Conservation (phyloP, 2,113 vertebrate species). For the Xiphophorus hellerii region DNA sequence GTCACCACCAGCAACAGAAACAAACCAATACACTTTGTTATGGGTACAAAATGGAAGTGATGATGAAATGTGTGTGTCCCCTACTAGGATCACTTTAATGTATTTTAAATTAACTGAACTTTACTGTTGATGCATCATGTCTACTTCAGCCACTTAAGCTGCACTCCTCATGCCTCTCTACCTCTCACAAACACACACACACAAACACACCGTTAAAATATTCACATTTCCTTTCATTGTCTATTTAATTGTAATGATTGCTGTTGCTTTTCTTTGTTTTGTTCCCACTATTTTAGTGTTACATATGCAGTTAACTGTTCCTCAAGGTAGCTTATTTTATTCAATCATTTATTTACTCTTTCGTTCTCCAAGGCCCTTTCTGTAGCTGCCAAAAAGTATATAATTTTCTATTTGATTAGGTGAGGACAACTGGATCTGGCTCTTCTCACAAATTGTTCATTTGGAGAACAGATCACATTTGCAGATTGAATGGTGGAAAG, state of each 20-base stretch:
- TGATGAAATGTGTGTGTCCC: too few relatives aligned
- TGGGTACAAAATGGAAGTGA: too few relatives aligned
- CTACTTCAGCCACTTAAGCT: too few relatives aligned
- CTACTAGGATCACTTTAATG: too few relatives aligned
- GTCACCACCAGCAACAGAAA: too few relatives aligned
- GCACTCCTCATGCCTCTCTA: too few relatives aligned
- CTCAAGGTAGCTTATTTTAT: slow-evolving; percentile 29
- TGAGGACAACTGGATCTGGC: slow-evolving; percentile 35
- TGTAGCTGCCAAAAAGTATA: slow-evolving; percentile 34
- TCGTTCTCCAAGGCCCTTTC: slow-evolving; percentile 17
- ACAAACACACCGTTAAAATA: neutral
- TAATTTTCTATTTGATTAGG: slow-evolving; percentile 38
- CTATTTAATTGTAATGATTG: neutral
- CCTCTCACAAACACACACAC: too few relatives aligned
- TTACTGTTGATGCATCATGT: too few relatives aligned
- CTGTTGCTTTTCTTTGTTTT: neutral
- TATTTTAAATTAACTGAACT: too few relatives aligned
- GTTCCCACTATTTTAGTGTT: slow-evolving; percentile 13
- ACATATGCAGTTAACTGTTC: slow-evolving; percentile 9
- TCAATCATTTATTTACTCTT: slow-evolving; percentile 57
- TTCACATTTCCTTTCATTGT: slow-evolving; percentile 17
- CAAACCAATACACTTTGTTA: too few relatives aligned
- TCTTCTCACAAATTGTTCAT: slow-evolving; percentile 4
- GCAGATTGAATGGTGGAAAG: slow-evolving; percentile 17
- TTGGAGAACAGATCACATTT: slow-evolving; percentile 14